Conservation (phyloP, 2,113 vertebrate genomes). For the Cacatua alba region DNA sequence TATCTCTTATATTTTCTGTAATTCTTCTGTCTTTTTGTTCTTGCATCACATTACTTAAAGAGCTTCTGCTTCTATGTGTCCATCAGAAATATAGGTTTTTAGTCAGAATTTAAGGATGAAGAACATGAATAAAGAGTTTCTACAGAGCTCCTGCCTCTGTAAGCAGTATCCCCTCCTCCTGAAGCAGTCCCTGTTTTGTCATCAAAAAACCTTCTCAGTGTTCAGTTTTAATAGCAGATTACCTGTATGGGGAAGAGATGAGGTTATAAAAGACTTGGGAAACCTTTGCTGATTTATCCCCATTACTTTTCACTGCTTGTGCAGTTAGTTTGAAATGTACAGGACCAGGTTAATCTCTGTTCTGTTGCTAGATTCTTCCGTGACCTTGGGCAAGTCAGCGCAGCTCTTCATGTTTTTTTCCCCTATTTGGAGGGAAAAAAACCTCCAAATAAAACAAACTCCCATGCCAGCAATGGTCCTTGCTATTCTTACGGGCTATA, state of each 20-base stretch:
- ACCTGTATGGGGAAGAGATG: background rate
- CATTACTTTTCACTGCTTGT: background rate
- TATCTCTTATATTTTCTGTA: background rate
- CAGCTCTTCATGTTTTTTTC: background rate
- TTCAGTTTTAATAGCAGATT: background rate
- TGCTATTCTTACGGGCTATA: background rate
- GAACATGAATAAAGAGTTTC: background rate
- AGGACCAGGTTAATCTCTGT: background rate
- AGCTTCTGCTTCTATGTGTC: background rate
- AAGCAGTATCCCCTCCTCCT: background rate
- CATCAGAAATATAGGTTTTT: background rate
- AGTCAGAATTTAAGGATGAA: background rate
- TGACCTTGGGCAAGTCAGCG: background rate
- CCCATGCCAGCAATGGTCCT: background rate
- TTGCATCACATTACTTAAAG: background rate
- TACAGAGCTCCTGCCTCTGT: background rate
- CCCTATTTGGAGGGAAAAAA: background rate
- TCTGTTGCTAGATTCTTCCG: background rate
- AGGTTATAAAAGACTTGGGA: background rate
- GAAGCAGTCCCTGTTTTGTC: background rate
- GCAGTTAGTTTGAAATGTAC: background rate
- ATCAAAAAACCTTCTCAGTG: background rate
- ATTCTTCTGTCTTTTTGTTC: background rate
- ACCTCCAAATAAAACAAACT: background rate
- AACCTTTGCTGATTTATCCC: background rate